Conservation (phyloP, 2,113 vertebrate species). For the Etheostoma cragini region DNA sequence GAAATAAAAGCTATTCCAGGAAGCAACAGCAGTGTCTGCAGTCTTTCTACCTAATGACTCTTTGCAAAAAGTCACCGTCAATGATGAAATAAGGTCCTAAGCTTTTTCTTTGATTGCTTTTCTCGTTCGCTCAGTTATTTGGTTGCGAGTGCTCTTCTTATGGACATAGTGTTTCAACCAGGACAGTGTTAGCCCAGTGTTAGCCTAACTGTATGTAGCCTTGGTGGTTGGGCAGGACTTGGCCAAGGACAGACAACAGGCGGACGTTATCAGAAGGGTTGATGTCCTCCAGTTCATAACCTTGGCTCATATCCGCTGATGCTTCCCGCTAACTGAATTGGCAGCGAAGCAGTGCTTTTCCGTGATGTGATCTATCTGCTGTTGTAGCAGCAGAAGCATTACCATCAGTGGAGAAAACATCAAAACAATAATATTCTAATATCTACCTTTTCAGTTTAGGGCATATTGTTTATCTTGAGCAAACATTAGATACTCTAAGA, state of each 20-base stretch:
- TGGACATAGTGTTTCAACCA: conserved; percentile 25
- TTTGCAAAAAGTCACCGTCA: conserved; percentile 31
- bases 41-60: conserved; percentile 66
- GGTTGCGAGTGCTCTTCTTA: conserved; percentile 35
- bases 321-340: conserved; percentile 74
- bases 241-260: conserved; percentile 70
- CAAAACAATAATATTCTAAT: background rate
- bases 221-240: conserved; percentile 41
- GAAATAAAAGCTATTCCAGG: conserved; percentile 65
- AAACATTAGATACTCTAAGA: background rate
- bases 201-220: conserved; percentile 15
- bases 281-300: conserved; percentile 72
- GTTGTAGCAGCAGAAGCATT: conserved; percentile 19
- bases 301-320: conserved; percentile 69
- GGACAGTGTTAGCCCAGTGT: conserved; percentile 27
- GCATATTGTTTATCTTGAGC: background rate
- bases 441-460: background rate
- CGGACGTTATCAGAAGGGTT: conserved; percentile 63
- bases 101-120: conserved; percentile 76
- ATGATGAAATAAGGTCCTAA: background rate
- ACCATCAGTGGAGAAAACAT: conserved; percentile 6
- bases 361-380: conserved; percentile 51
- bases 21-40: conserved; percentile 33
- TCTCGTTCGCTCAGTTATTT: conserved; percentile 29
- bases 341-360: conserved; percentile 32